A percentile compares a stretch with the other conserved stretches of the same genome.
Conservation (phyloP, 2,888 invertebrate species). For the Oligia latruncula region DNA sequence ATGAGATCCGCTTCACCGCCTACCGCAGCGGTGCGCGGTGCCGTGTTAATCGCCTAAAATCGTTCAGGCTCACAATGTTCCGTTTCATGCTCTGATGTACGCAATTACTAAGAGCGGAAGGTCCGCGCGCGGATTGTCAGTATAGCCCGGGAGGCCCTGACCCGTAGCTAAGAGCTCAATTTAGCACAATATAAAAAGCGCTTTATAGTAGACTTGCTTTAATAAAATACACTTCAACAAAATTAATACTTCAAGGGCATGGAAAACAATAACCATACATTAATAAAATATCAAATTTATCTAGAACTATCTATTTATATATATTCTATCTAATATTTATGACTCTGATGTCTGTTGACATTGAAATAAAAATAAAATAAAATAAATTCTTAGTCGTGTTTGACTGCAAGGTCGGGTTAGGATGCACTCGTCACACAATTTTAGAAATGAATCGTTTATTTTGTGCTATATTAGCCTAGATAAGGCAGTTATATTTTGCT, state of each 20-base stretch:
- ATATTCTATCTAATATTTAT: constrained; percentile 61
- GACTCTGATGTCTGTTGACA: constrained; percentile 64
- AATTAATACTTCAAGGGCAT: constrained; percentile 70
- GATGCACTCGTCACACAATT: constrained; percentile 25
- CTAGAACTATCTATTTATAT: constrained; percentile 63
- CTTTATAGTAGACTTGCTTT: constrained; percentile 24
- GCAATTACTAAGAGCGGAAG: not conserved
- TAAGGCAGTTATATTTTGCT: constrained; percentile 44
- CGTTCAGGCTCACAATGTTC: not conserved
- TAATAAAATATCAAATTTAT: constrained; percentile 64
- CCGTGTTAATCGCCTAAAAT: too few relatives aligned
- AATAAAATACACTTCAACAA: constrained; percentile 64
- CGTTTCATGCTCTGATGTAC: not conserved
- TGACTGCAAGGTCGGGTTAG: constrained; percentile 39
- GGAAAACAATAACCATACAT: constrained; percentile 59
- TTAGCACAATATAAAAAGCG: constrained; percentile 22
- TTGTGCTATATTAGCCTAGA: constrained; percentile 48
- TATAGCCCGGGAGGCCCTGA: not conserved
- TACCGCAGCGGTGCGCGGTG: too few relatives aligned
- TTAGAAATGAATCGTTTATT: constrained; percentile 2
- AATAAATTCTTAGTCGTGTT: constrained; percentile 27
- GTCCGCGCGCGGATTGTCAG: not conserved
- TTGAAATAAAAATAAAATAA: constrained; percentile 51
- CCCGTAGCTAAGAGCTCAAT: not conserved
- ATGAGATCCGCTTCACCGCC: too few relatives aligned